phyloP scores from a whole-genome alignment of 1,140 invertebrate species.

The Dinothrombium tinctorium region DNA sequence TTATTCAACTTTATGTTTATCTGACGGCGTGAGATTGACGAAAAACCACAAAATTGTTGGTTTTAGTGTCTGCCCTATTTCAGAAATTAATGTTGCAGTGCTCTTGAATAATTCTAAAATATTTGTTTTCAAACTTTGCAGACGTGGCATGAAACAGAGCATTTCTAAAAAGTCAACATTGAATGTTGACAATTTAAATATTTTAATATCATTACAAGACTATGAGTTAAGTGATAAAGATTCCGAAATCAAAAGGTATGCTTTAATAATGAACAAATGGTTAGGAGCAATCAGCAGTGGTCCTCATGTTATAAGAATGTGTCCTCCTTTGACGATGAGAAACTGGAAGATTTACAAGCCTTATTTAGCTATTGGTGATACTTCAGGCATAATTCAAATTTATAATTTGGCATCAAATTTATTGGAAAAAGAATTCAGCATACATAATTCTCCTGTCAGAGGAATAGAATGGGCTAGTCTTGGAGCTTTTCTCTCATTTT shows the following conservation, averaged over 20 bases:
- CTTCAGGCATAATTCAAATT: constrained; percentile 27
- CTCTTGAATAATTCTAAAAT: constrained; percentile 30
- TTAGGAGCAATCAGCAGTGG: neutral
- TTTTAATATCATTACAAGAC: neutral
- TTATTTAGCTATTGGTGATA: constrained; percentile 25
- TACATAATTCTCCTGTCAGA: constrained; percentile 29
- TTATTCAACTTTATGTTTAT: constrained; percentile 32
- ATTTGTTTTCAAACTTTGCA: constrained; percentile 26
- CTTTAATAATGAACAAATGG: constrained; percentile 1
- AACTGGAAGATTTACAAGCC: constrained; percentile 27
- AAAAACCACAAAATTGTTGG: constrained; percentile 28
- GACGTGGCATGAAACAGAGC: constrained; percentile 1
- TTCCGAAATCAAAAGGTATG: too few relatives aligned
- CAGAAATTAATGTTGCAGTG: constrained; percentile 27
- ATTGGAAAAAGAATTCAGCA: constrained; percentile 28
- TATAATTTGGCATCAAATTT: constrained; percentile 29
- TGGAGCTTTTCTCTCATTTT: constrained; percentile 29
- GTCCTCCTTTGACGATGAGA: constrained; percentile 32
- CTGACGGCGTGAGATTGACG: constrained; percentile 31
- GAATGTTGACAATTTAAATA: neutral
- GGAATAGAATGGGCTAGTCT: constrained; percentile 36
- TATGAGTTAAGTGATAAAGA: neutral
- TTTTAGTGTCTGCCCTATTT: constrained; percentile 26
- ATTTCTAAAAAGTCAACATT: too few relatives aligned
- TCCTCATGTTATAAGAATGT: constrained; percentile 31